Evolutionary conservation across 2,113 vertebrate species (phyloP), one percentile per base, ranked within the genome.

Genomic region (Piaya cayana): DNA sequence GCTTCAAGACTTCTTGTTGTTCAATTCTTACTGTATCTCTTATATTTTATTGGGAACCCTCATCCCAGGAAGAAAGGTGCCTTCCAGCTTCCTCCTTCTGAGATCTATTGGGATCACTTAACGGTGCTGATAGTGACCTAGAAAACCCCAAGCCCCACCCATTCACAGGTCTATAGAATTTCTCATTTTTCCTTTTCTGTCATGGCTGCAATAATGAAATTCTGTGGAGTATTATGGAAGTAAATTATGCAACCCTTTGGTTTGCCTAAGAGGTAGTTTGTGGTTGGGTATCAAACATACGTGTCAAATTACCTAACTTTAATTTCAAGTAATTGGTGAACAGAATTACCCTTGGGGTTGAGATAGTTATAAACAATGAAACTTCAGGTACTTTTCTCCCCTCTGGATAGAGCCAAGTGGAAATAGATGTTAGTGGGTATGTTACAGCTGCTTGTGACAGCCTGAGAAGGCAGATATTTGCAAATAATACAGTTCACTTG

Each of bases 261-360:
- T 95, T 95, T 96, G 78, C 89, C 94, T 39, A 96, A 96, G 97
- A 98, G 94, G 96, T 97, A 97, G 96, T 97, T 98, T 98, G 97
- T 97, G 98, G 98, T 97, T 29, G 85, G 94, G 95, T 67, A 77
- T 93, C 96, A 97, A 96, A 97, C 93, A 98, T 97, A 98, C 65
- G 97, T 98, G 94, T 98, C 92, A 4, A 97, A 98, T 98, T 97
- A 98, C 97, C 95, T 96, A 97, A 94, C 96, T 97, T 97, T 97
- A 98, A 97, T 98, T 98, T 97, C 93, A 86, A 94, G 83, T 98
- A 98, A 98, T 97, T 97, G 96, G 96, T 30, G 77, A 97, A 91
- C 95, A 96, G 86, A 92, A 95, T 97, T 95, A 94, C 91, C 92
- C 96, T 94, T 71, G 64, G 89, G 78, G 96, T 93, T 94, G 29